These are phyloP conservation scores for Bombylius major DNA, from an alignment of 2,888 invertebrate species.

Conservation along the genomic window DNA sequence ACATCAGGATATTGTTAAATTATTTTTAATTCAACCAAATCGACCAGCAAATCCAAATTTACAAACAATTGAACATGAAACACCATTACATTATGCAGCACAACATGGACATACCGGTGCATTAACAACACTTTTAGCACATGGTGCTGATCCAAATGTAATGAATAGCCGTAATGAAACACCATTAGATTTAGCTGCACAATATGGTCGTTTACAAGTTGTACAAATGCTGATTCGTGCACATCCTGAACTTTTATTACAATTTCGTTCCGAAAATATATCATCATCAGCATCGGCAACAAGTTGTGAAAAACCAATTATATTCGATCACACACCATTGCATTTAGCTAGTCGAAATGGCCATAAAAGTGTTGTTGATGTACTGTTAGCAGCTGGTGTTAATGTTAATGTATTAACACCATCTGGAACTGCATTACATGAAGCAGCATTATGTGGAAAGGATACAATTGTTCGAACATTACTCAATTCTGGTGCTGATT, in stretches of 20 bases:
- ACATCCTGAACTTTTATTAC: constrained; percentile 70
- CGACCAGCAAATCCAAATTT: constrained; percentile 74
- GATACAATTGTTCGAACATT: constrained; percentile 74
- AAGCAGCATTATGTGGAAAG: constrained; percentile 85
- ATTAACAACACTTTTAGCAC: constrained; percentile 66
- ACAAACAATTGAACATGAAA: constrained; percentile 81
- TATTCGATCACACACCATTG: constrained; percentile 57
- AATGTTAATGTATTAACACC: constrained; percentile 77
- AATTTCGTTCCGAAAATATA: constrained; percentile 39
- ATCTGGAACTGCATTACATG: constrained; percentile 83
- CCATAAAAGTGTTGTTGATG: constrained; percentile 71
- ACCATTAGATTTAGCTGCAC: constrained; percentile 86
- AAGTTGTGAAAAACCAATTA: background rate
- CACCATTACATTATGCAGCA: constrained; percentile 84
- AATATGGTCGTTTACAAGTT: constrained; percentile 73
- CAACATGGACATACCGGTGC: constrained; percentile 85
- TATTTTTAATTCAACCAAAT: constrained; percentile 69
- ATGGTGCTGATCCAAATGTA: constrained; percentile 79
- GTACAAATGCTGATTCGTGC: constrained; percentile 76
- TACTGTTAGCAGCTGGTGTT: constrained; percentile 71
- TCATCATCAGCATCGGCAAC: background rate
- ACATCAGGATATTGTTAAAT: constrained; percentile 72
- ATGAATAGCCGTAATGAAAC: constrained; percentile 81
- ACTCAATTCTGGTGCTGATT: constrained; percentile 68
- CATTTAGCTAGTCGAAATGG: constrained; percentile 90